Base-by-base conservation (phyloP, 2,113 vertebrate genomes). In the Coryphaenoides rupestris region DNA sequence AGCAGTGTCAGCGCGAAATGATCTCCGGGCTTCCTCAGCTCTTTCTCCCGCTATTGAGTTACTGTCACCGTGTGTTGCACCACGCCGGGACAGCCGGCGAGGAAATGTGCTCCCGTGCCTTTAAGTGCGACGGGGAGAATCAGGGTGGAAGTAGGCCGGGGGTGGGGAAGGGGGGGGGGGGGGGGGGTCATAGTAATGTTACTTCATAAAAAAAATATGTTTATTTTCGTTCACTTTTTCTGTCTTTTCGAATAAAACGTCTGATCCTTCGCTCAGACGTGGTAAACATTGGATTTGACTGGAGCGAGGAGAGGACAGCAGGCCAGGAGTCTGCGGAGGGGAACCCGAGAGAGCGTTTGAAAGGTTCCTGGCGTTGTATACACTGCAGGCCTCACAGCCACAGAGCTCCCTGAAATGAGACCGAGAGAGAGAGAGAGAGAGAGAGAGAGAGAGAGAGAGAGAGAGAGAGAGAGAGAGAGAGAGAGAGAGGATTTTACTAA, bases 21-120 rank as follows among this genome's bases (percentile, higher is more conserved):
- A 89, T 89, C 84, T 84, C 81, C 64, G 82, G 82, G 85, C 87
- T 89, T 89, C 88, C 87, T 89, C 85, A 86, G 87, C 89, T 85
- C 87, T 89, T 91, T 88, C 87, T 84, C 85, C 89, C 89, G 88
- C 87, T 88, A 91, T 90, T 89, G 88, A 90, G 90, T 92, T 90
- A 89, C 86, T 90, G 89, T 92, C 89, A 89, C 88, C 84, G 89
- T 91, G 87, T 88, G 90, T 91, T 89, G 88, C 82, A 77, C 80
- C 77, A 83, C 81, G 68, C 69, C 63, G 76, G 70, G 80, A 82
- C 82, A 80, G 86, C 83, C 82, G 68, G 84, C 84, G 84, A 80
- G 84, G 86, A 90, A 88, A 89, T 82, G 82, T 76, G 78, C 85
- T 69, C 68, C 81, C 86, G 90, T 88, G 85, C 81, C 84, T 87